A percentile compares a stretch with the other conserved stretches of the same genome.
phyloP scores from a whole-genome alignment of 2,888 invertebrate species.

The Boloria euphrosyne region DNA sequence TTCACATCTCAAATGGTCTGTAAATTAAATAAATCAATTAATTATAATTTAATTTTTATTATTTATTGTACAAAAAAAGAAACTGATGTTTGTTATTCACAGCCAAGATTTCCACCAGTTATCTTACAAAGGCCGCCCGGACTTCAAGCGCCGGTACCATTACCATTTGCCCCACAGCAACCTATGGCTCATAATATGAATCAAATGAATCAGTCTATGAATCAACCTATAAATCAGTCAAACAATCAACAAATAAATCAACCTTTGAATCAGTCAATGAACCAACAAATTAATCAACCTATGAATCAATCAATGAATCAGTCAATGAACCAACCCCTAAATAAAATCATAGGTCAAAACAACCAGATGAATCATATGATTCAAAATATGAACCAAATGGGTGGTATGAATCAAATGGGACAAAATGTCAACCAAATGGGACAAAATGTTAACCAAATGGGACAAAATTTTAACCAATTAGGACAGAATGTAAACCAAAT shows the following conservation, averaged over 20 bases:
- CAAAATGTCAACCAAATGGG: constrained; percentile 51
- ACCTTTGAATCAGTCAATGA: constrained; percentile 29
- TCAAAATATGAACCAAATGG: constrained; percentile 50
- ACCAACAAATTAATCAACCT: constrained; percentile 33
- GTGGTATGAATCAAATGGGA: constrained; percentile 42
- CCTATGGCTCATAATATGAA: constrained; percentile 51
- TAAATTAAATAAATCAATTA: too few relatives aligned
- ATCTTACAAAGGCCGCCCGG: constrained; percentile 75
- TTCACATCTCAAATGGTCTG: too few relatives aligned
- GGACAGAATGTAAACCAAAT: constrained; percentile 51
- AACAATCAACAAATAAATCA: constrained; percentile 35
- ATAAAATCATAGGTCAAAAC: constrained; percentile 46
- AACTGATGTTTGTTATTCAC: constrained; percentile 38
- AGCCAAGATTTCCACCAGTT: constrained; percentile 75
- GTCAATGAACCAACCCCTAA: constrained; percentile 32
- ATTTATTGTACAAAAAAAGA: not conserved
- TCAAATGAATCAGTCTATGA: constrained; percentile 42
- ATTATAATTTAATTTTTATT: too few relatives aligned
- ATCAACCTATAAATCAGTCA: not conserved
- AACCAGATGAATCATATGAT: constrained; percentile 43
- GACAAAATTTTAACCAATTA: constrained; percentile 51
- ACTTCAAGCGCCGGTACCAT: constrained; percentile 67
- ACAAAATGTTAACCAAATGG: constrained; percentile 50
- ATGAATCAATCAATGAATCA: constrained; percentile 38
- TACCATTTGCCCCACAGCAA: constrained; percentile 70